These are phyloP conservation scores for Acromyrmex heyeri DNA, from an alignment of 1,140 invertebrate genomes.

Conservation along the genomic window DNA sequence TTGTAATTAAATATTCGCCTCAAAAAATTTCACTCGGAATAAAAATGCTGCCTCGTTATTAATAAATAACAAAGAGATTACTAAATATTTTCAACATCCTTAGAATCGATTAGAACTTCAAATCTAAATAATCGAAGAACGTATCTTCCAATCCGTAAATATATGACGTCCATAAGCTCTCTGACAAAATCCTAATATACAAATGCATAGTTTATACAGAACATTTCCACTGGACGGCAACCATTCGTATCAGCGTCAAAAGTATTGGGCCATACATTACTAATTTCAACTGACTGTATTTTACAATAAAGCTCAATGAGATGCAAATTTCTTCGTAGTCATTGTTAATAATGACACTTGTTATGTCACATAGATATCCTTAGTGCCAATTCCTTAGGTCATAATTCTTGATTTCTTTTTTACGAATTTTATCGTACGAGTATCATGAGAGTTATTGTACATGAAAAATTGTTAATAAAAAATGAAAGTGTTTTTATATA, in stretches of 20 bases:
- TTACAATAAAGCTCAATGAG: background rate
- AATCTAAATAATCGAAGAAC: background rate
- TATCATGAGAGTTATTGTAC: background rate
- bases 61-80: background rate
- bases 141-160: background rate
- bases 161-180: constrained; percentile 1
- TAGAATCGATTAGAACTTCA: background rate
- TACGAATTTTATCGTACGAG: background rate
- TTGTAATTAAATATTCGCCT: constrained; percentile 1
- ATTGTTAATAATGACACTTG: constrained; percentile 10
- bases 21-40: background rate
- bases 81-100: background rate
- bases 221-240: constrained; percentile 65
- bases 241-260: constrained; percentile 39
- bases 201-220: constrained; percentile 6
- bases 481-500: background rate
- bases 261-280: background rate
- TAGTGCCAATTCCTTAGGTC: constrained; percentile 36
- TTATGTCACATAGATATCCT: constrained; percentile 6
- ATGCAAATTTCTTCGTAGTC: background rate
- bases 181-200: background rate
- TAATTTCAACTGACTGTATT: constrained; percentile 6
- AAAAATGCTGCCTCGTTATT: background rate
- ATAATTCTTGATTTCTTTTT: background rate
- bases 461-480: background rate